Base-by-base conservation (phyloP, 2,113 vertebrate genomes). In the Oreochromis tanganicae region DNA sequence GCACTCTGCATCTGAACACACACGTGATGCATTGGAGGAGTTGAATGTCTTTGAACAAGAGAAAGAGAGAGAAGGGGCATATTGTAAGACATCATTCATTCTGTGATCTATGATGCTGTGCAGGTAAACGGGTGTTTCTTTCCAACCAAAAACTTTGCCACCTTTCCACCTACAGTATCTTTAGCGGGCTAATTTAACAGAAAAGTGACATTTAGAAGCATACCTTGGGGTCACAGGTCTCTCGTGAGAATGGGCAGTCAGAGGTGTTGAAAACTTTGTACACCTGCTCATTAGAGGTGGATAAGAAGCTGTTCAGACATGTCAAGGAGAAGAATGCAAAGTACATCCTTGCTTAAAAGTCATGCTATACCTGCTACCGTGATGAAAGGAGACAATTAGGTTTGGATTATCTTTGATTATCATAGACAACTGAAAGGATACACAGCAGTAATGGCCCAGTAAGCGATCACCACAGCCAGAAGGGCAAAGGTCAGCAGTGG, bases 371-470 rank as follows among this genome's bases (percentile, higher is more conserved):
- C 17, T n/a, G 27, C 21, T 29, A 46, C 59, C 27, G 3, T 38
- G 17, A 27, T 34, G 34, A 56, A n/a, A 34, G 0, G 9, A 46
- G 16, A 41, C 4, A n/a, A 78, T 32, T 16, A 0, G 41, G 43
- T 59, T 54, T 0, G n/a, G 27, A 36, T 19, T 5, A n/a, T 29
- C 7, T 59, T 57, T 52, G 73, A 27, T 43, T n/a, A 48, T 9
- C n/a, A 68, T 12, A 29, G 14, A 84, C 38, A 68, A 34, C 14
- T 55, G 29, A 78, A 89, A 95, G 97, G 98, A 99, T 99, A 99
- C 98, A 99, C 97, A 0, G 98, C 97, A 0, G 98, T 99, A 93
- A 97, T 96, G 66, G 97, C 97, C 98, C 98, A 99, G 94, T 99
- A 99, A 2, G 98, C 97, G 2, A 99, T 98, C 84, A 98, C 98